These are phyloP conservation scores for Protophormia terraenovae DNA, from an alignment of 2,888 invertebrate genomes.

Conservation along the genomic window DNA sequence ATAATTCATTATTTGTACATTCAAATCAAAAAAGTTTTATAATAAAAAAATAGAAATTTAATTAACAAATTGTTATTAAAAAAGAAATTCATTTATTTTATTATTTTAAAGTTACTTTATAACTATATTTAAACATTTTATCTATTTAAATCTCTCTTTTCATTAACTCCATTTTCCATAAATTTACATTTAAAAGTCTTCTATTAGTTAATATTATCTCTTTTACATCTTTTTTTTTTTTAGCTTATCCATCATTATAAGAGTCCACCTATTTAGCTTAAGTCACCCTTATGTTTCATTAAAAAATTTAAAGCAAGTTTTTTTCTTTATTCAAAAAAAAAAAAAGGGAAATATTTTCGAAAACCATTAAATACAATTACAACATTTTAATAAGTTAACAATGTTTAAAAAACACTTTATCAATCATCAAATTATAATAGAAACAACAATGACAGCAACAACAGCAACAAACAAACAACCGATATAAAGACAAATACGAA, in stretches of 20 bases:
- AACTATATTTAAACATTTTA: no score
- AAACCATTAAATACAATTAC: slow-evolving; percentile 67
- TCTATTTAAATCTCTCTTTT: no score
- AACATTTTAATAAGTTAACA: slow-evolving; percentile 69
- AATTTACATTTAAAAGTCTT: no score
- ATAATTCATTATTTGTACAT: neutral
- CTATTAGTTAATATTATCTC: no score
- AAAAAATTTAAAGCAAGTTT: slow-evolving; percentile 2
- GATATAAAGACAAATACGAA: slow-evolving; percentile 47
- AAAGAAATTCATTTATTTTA: no score
- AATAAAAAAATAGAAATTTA: no score
- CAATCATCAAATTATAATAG: slow-evolving; percentile 69
- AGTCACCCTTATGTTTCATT: slow-evolving; percentile 46
- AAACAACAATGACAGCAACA: slow-evolving; percentile 43
- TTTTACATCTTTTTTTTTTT: no score
- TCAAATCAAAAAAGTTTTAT: neutral
- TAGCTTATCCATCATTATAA: slow-evolving; percentile 58
- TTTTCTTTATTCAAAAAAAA: neutral
- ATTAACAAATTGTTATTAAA: no score
- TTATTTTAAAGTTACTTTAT: no score
- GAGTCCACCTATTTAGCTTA: slow-evolving; percentile 16
- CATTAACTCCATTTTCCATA: no score
- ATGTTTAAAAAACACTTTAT: slow-evolving; percentile 71
- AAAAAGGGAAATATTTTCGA: slow-evolving; percentile 19
- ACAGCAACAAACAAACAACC: slow-evolving; percentile 36